Evolutionary conservation across 2,113 vertebrate genomes (phyloP).

Genomic region (Elachura formosa): DNA sequence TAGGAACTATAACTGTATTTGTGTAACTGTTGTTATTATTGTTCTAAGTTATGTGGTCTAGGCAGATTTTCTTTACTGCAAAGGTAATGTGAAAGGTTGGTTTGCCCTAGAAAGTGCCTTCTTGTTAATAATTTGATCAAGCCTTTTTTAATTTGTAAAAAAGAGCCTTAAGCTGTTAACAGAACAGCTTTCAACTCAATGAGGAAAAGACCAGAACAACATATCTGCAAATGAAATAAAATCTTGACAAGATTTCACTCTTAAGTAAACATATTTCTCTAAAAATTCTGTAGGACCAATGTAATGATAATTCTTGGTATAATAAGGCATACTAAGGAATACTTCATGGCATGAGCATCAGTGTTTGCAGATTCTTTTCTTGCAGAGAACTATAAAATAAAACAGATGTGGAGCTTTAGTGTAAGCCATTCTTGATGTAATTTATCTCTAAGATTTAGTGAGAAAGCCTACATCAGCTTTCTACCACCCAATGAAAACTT

Average conservation of each 20-base stretch:
- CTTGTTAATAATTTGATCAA: not conserved
- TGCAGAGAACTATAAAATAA: not conserved
- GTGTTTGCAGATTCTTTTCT: not conserved
- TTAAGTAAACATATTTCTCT: not conserved
- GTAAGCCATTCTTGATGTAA: not conserved
- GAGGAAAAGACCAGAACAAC: not conserved
- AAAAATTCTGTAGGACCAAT: not conserved
- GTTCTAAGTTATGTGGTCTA: not conserved
- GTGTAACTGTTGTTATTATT: not conserved
- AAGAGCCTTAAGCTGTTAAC: not conserved
- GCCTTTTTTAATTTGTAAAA: not conserved
- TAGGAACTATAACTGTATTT: not conserved
- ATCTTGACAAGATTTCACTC: not conserved
- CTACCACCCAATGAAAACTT: not conserved
- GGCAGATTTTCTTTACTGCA: not conserved
- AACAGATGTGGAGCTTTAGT: not conserved
- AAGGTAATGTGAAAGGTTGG: not conserved
- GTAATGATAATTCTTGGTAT: not conserved
- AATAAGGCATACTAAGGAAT: not conserved
- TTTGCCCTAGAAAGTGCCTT: not conserved
- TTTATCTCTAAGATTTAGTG: not conserved
- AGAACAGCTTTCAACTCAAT: not conserved
- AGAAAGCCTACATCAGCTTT: not conserved
- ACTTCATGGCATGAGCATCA: not conserved
- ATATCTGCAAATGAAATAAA: not conserved